Conservation (phyloP, 2,113 vertebrate species). For the Syngnathoides biaculeatus region DNA sequence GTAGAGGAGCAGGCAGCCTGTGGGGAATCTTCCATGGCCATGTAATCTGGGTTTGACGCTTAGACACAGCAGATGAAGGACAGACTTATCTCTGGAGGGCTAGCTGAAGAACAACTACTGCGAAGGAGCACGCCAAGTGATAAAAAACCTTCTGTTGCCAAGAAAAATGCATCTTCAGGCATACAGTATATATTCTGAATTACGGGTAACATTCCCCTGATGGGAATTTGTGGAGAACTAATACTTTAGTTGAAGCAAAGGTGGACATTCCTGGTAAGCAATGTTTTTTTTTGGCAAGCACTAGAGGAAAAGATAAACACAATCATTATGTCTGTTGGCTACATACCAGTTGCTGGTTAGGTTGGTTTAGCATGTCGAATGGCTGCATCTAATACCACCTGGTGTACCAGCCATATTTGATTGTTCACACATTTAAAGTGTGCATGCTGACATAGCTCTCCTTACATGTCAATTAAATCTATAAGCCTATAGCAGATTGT, state of each 20-base stretch:
- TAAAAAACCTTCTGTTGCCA: constrained; percentile 30
- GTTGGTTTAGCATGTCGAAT: not conserved
- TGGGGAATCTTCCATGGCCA: constrained; percentile 49
- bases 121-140: constrained; percentile 20
- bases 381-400: not conserved
- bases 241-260: not conserved
- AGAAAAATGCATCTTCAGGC: constrained; percentile 8
- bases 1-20: constrained; percentile 31
- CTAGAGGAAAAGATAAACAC: not conserved
- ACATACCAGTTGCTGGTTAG: not conserved
- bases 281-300: not conserved
- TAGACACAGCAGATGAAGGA: constrained; percentile 55
- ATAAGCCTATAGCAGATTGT: too few relatives aligned
- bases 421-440: not conserved
- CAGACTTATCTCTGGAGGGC: constrained; percentile 60
- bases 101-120: constrained; percentile 27
- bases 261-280: not conserved
- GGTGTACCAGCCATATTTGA: not conserved
- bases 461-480: too few relatives aligned
- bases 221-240: constrained; percentile 7
- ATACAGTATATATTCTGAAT: not conserved
- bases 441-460: too few relatives aligned
- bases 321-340: not conserved
- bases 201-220: not conserved
- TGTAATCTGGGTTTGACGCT: constrained; percentile 58